phyloP scores from a whole-genome alignment of 2,888 invertebrate species.

The Choristoneura rosaceana region DNA sequence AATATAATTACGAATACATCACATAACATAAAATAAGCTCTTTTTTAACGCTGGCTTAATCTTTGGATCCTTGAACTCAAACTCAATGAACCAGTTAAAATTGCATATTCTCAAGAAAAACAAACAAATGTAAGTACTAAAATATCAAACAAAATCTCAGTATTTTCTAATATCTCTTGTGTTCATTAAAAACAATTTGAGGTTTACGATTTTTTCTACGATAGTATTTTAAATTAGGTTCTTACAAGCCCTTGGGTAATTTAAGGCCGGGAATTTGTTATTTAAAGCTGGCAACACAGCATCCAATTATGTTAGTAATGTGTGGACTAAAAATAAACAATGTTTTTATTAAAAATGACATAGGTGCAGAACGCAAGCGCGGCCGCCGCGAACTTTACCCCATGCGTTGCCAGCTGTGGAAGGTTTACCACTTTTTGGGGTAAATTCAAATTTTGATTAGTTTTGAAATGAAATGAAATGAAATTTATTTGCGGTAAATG shows the following conservation, averaged over 20 bases:
- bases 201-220: not conserved
- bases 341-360: constrained; percentile 49
- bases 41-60: too few relatives aligned
- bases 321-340: constrained; percentile 50
- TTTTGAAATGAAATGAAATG: too few relatives aligned
- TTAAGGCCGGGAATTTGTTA: constrained; percentile 2
- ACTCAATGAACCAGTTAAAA: too few relatives aligned
- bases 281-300: not conserved
- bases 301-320: constrained; percentile 24
- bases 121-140: too few relatives aligned
- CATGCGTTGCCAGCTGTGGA: constrained; percentile 46
- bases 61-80: too few relatives aligned
- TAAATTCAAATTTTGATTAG: not conserved
- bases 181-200: too few relatives aligned
- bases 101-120: too few relatives aligned
- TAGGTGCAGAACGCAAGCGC: constrained; percentile 51
- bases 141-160: too few relatives aligned
- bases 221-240: not conserved
- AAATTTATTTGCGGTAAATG: too few relatives aligned
- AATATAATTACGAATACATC: too few relatives aligned
- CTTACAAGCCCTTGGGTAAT: not conserved
- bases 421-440: constrained; percentile 39
- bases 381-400: constrained; percentile 48
- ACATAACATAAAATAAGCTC: too few relatives aligned
- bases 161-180: too few relatives aligned